Conservation (phyloP, 2,113 vertebrate genomes). For the Myrmophylax atrothorax region DNA sequence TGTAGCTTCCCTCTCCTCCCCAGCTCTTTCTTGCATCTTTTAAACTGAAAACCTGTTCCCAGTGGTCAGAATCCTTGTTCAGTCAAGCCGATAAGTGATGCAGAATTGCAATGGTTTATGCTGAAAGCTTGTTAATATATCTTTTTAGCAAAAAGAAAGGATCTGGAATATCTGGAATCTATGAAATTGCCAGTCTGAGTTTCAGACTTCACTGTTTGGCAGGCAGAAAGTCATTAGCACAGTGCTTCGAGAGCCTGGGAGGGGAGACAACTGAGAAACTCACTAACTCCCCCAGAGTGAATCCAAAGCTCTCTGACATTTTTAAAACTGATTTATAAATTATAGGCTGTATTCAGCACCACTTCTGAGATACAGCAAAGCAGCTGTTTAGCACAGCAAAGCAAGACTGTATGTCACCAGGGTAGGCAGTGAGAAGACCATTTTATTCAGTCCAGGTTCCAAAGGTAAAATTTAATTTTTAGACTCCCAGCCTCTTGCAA, state of each 20-base stretch:
- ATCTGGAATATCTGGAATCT: slow-evolving; percentile 22
- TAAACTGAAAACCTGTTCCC: neutral
- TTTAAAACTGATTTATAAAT: slow-evolving; percentile 8
- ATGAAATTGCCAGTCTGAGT: neutral
- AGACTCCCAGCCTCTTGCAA: neutral
- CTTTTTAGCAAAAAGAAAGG: neutral
- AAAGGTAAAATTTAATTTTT: slow-evolving; percentile 23
- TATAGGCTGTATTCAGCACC: neutral
- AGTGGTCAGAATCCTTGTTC: neutral
- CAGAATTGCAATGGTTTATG: neutral
- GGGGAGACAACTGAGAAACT: neutral
- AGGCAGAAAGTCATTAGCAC: slow-evolving; percentile 20
- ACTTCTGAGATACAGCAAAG: neutral
- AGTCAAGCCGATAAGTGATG: neutral
- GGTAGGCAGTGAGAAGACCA: neutral
- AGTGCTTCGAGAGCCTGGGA: neutral
- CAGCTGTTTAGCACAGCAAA: slow-evolving; percentile 11
- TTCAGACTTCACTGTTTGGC: neutral
- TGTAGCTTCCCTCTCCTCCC: neutral
- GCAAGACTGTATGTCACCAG: neutral
- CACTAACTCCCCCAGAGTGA: neutral
- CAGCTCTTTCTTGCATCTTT: neutral
- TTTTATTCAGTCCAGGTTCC: neutral
- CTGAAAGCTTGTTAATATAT: neutral
- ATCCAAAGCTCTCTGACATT: neutral